Evolutionary conservation across 2,113 vertebrate species (phyloP).

Genomic region (Apteryx owenii): DNA sequence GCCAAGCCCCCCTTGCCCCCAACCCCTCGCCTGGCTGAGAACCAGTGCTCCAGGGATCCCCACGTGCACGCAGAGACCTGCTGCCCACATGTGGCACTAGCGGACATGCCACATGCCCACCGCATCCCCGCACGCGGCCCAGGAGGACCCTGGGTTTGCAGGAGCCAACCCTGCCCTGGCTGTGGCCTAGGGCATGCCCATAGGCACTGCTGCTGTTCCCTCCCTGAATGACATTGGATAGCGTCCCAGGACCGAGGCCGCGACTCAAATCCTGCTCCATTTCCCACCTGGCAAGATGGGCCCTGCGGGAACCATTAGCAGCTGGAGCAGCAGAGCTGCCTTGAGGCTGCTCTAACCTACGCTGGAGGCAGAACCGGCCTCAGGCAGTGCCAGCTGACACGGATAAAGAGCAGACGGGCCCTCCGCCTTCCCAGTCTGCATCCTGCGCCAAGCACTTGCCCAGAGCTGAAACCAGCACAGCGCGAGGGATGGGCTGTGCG

Average conservation of each 20-base stretch:
- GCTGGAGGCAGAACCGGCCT: not conserved
- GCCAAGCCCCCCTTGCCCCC: not conserved
- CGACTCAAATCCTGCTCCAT: not conserved
- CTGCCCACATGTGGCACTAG: not conserved
- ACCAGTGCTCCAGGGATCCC: not conserved
- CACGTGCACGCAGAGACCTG: rapidly evolving
- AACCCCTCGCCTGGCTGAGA: not conserved
- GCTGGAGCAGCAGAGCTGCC: not conserved
- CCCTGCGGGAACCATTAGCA: not conserved
- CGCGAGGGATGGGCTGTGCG: no score
- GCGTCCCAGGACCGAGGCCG: not conserved
- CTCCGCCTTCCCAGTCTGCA: no score
- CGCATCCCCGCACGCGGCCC: rapidly evolving
- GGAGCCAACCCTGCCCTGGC: not conserved
- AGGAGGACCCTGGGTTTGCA: rapidly evolving
- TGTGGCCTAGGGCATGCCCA: not conserved
- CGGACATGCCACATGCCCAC: rapidly evolving
- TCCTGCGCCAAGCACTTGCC: not conserved
- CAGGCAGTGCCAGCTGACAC: not conserved
- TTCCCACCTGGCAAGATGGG: not conserved
- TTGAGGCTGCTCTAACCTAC: not conserved
- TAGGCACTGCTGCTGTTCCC: no score
- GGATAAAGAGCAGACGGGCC: no score
- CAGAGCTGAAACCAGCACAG: not conserved
- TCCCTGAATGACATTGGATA: no score